Percentiles rank a stretch among this genome's conserved stretches.
These are phyloP conservation scores for Aphidius gifuensis DNA, from an alignment of 1,140 invertebrate genomes.

Conservation along the genomic window DNA sequence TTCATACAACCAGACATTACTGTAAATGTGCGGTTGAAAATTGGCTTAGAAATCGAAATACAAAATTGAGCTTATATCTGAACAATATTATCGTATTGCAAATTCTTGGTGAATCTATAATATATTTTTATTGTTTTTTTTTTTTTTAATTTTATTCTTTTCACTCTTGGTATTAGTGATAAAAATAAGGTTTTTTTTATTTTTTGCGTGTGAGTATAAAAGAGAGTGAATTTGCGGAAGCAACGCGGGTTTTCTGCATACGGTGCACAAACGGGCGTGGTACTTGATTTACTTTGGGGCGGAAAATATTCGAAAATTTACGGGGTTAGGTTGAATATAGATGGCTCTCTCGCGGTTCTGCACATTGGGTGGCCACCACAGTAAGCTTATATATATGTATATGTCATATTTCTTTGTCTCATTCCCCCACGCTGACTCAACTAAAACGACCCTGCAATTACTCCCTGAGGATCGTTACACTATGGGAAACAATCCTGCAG, in stretches of 20 bases:
- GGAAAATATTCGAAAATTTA: constrained; percentile 50
- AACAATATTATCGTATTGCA: too few species aligned
- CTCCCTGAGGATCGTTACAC: constrained; percentile 43
- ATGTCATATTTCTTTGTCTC: constrained; percentile 27
- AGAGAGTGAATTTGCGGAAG: constrained; percentile 22
- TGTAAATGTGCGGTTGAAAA: neutral
- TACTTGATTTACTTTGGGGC: constrained; percentile 36
- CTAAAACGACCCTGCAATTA: constrained; percentile 48
- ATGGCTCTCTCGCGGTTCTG: constrained; percentile 31
- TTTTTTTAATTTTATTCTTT: too few species aligned
- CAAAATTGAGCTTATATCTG: constrained; percentile 7
- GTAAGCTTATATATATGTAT: neutral
- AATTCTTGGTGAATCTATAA: too few species aligned
- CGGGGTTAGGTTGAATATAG: constrained; percentile 36
- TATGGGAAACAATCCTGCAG: constrained; percentile 40
- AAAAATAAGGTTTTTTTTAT: neutral
- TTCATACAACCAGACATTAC: too few species aligned
- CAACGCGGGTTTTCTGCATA: constrained; percentile 32
- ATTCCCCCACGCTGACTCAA: constrained; percentile 40
- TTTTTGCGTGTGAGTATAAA: constrained; percentile 11
- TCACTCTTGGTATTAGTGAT: neutral
- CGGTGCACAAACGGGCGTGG: constrained; percentile 25
- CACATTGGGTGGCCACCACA: constrained; percentile 8
- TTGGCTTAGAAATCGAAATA: constrained; percentile 12
- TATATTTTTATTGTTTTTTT: neutral